Conservation (phyloP, 2,113 vertebrate genomes). For the Hucho hucho region DNA sequence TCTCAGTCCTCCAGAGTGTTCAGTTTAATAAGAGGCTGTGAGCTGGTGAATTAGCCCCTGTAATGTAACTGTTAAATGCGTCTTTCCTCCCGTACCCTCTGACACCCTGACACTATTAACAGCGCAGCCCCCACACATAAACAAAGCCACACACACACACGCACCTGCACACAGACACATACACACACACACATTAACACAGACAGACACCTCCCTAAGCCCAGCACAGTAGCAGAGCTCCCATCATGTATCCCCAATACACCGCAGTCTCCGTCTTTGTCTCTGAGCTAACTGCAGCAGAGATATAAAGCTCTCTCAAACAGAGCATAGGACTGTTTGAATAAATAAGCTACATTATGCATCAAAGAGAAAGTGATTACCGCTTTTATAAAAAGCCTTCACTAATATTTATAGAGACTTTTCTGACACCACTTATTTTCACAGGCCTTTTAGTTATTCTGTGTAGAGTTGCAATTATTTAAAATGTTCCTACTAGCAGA, state of each 20-base stretch:
- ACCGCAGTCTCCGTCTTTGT: slow-evolving; percentile 30
- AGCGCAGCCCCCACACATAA: background rate
- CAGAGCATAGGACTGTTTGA: slow-evolving; percentile 49
- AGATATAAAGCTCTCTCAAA: slow-evolving; percentile 48
- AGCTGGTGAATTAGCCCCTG: slow-evolving; percentile 18
- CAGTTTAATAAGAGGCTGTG: background rate
- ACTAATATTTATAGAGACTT: slow-evolving; percentile 73
- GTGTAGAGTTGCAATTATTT: slow-evolving; percentile 39
- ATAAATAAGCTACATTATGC: slow-evolving; percentile 72
- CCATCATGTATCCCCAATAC: background rate
- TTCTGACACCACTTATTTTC: slow-evolving; percentile 47
- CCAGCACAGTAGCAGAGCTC: slow-evolving; percentile 9
- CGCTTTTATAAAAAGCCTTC: slow-evolving; percentile 68
- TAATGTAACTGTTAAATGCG: slow-evolving; percentile 23
- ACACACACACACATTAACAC: slow-evolving; percentile 25
- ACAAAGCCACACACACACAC: slow-evolving; percentile 20
- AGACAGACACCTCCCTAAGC: slow-evolving; percentile 22
- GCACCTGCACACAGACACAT: slow-evolving; percentile 2
- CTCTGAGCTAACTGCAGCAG: slow-evolving; percentile 41
- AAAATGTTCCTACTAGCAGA: slow-evolving; percentile 17
- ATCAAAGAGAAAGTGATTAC: slow-evolving; percentile 70
- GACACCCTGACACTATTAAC: slow-evolving; percentile 24
- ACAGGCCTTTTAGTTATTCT: slow-evolving; percentile 51
- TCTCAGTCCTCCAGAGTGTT: no score
- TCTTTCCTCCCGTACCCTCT: no score